phyloP scores from a whole-genome alignment of 1,140 invertebrate genomes.

The Drosophila pectinifera region DNA sequence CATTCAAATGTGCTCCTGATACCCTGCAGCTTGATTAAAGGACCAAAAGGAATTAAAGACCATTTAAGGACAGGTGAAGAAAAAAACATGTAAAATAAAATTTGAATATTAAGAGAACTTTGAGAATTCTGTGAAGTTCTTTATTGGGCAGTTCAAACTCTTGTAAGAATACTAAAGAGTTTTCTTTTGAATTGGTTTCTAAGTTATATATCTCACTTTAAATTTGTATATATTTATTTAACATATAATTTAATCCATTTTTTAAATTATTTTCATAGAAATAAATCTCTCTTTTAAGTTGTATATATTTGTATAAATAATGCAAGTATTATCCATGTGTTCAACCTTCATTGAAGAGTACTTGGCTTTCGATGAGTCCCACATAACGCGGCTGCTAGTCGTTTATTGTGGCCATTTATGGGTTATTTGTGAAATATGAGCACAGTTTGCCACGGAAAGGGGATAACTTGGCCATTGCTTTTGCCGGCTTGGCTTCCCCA shows the following conservation, averaged over 20 bases:
- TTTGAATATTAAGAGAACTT: not conserved
- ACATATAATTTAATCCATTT: no score
- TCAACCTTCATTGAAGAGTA: not conserved
- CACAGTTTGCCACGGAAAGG: slow-evolving; percentile 7
- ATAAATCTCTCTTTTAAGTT: no score
- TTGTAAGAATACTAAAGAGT: not conserved
- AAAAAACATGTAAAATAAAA: no score
- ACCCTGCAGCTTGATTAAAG: slow-evolving; percentile 37
- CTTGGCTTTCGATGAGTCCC: no score
- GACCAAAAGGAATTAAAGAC: not conserved
- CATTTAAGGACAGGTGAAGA: not conserved
- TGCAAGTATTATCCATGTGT: not conserved
- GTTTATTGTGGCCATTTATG: slow-evolving; percentile 59
- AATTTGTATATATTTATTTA: no score
- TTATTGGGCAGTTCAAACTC: no score
- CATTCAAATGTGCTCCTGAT: slow-evolving; percentile 65
- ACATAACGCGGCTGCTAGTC: not conserved
- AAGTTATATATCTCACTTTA: no score
- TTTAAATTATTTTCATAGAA: not conserved
- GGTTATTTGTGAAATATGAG: slow-evolving; percentile 53
- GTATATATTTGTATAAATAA: no score
- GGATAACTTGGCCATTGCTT: slow-evolving; percentile 11
- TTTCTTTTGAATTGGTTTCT: not conserved
- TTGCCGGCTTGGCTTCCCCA: not conserved
- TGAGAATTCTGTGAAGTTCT: no score